Conservation (phyloP, 2,888 invertebrate species). For the Spilosoma lubricipeda region DNA sequence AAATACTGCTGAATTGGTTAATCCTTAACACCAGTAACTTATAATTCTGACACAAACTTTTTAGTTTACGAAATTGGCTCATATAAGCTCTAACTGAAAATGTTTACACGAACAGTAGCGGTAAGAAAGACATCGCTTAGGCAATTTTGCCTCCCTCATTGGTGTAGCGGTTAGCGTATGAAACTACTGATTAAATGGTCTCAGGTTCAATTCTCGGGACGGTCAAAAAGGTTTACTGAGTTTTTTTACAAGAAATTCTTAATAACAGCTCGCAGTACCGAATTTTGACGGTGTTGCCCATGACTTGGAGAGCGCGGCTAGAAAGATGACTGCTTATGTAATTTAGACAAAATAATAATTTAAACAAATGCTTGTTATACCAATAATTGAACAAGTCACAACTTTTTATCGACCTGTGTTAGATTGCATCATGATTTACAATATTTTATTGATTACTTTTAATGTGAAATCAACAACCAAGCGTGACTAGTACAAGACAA, state of each 20-base stretch:
- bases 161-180: too few relatives aligned
- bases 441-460: slow-evolving; percentile 17
- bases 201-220: too few relatives aligned
- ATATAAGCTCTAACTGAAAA: background rate
- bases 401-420: background rate
- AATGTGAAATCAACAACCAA: slow-evolving; percentile 12
- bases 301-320: too few relatives aligned
- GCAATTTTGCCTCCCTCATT: background rate
- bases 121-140: background rate
- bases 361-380: background rate
- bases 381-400: background rate
- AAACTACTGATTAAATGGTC: too few relatives aligned
- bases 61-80: background rate
- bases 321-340: background rate
- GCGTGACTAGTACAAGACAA: slow-evolving; percentile 67
- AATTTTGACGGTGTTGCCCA: too few relatives aligned
- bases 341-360: background rate
- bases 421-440: slow-evolving; percentile 5
- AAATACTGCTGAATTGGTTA: background rate
- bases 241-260: too few relatives aligned
- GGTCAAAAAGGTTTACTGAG: too few relatives aligned
- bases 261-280: background rate
- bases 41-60: background rate
- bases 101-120: background rate
- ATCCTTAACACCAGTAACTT: background rate